Percentiles rank a stretch among this genome's conserved stretches.
Evolutionary conservation across 1,140 invertebrate species (phyloP).

Genomic region (Ceratoteleas bidentatus): DNA sequence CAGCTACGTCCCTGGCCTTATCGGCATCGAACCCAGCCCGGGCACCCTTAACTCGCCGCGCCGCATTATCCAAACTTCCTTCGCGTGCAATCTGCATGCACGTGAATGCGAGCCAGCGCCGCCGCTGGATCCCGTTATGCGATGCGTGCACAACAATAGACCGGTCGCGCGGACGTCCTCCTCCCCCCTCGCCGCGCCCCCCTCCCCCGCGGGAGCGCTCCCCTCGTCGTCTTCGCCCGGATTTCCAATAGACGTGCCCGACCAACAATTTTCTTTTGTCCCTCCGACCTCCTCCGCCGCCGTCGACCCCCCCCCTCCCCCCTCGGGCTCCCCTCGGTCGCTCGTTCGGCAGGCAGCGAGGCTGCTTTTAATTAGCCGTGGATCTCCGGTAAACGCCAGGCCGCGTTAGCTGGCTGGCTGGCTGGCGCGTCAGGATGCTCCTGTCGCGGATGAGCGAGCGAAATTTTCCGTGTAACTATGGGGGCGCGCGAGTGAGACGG

Average conservation of each 20-base stretch:
- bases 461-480: constrained; percentile 64
- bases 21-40: constrained; percentile 6
- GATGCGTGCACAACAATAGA: constrained; percentile 67
- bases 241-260: constrained; percentile 52
- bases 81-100: constrained; percentile 30
- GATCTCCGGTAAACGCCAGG: constrained; percentile 71
- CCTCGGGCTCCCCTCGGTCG: constrained; percentile 13
- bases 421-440: constrained; percentile 61
- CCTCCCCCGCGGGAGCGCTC: neutral
- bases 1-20: constrained; percentile 13
- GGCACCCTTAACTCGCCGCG: constrained; percentile 2
- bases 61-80: constrained; percentile 42
- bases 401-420: constrained; percentile 50
- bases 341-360: constrained; percentile 69
- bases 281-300: neutral
- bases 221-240: constrained; percentile 23
- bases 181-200: constrained; percentile 15
- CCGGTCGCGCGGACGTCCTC: constrained; percentile 65
- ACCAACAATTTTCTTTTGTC: constrained; percentile 64
- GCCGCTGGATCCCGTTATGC: constrained; percentile 67
- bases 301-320: neutral
- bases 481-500: constrained; percentile 41
- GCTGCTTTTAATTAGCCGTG: constrained; percentile 74
- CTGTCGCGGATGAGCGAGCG: constrained; percentile 62
- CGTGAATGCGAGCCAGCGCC: constrained; percentile 56